Evolutionary conservation across 1,140 invertebrate species (phyloP), one percentile per base, ranked within the genome.

Genomic region (Diabrotica undecimpunctata): DNA sequence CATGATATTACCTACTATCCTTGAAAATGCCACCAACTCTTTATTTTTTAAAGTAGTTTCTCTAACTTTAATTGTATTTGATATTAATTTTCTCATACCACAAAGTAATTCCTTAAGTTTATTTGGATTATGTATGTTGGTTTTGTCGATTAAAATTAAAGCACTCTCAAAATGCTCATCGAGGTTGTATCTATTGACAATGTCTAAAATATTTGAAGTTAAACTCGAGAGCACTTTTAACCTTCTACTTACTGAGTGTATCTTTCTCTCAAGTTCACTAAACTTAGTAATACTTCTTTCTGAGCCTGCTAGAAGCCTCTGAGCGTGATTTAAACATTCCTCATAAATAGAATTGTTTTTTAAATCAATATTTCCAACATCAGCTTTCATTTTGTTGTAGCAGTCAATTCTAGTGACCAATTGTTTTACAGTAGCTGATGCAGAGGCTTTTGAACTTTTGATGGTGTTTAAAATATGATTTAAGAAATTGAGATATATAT

Each of bases 401-500:
- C 61, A 69, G 9, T 72, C 65, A 12, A 72, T 54, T 66, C 54
- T 58, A 10, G n/a, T 54, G 9, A 68, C 25, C 10, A 68, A 14
- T 51, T 52, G 60, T 11, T n/a, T 14, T 12, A 70, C 13, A 38
- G 59, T 55, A 11, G 59, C 56, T 11, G 41, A 25, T 11, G 66
- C 39, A 14, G 54, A 41, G 8, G 25, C 7, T 35, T 61, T 37
- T 78, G 62, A 57, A 10, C 54, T 50, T 59, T 66, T 66, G 36
- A 64, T 12, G 51, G 51, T 46, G 37, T 38, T 53, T 60, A 63
- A 55, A 12, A 58, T 75, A 69, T 76, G 69, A 71, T 80, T 80
- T 13, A 82, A 65, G 56, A 74, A 79, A 61, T 81, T 78, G 5
- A 78, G 72, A 71, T 77, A 78, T 6, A 77, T 67, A 69, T 78